Evolutionary conservation across 2,113 vertebrate genomes (phyloP), one percentile per base, ranked within the genome.

Genomic region (Electrona antarctica): DNA sequence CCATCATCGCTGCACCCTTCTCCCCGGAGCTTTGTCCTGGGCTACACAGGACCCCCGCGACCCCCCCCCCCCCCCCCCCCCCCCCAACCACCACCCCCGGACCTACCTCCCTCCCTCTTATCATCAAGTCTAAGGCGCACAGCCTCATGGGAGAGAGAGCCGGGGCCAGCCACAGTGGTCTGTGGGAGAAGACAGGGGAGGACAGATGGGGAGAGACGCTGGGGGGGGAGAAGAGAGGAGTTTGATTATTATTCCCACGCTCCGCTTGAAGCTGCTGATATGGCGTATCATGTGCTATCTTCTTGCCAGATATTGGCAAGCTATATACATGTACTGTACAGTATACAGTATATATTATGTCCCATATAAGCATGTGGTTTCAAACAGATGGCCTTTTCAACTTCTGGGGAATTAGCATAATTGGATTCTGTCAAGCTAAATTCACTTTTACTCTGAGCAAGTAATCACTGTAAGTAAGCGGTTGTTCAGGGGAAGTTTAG

Each of bases 251-350:
- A 74, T 84, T 83, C 80, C 73, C 78, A 85, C 71, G 76, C 81
- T 81, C 76, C 60, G 69, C 82, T 79, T 66, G 48, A 77, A 86
- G 79, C 79, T 52, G 76, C 77, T 72, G 59, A 68, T 64, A 29
- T 28, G 6, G 14, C 60, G 71, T 64, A 55, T 59, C 29, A 49
- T 79, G 46, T 67, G 52, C 62, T 48, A 58, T 73, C 51, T 58
- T 73, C 47, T 63, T 6, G 33, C 33, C 33, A 41, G 33, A 41
- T 41, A 41, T 41, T 41, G 33, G 33, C 33, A 41, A 41, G 51
- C 29, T 74, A 61, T 67, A 61, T 65, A 71, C 33, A 54, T 46
- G n/a, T n/a, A 49, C 66, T 6, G 15, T 70, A 28, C 7, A 48
- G 51, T 65, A 69, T 59, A 41, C 33, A 41, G 33, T 41, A 33